Evolutionary conservation across 2,113 vertebrate species (phyloP).

Genomic region (Egretta garzetta): DNA sequence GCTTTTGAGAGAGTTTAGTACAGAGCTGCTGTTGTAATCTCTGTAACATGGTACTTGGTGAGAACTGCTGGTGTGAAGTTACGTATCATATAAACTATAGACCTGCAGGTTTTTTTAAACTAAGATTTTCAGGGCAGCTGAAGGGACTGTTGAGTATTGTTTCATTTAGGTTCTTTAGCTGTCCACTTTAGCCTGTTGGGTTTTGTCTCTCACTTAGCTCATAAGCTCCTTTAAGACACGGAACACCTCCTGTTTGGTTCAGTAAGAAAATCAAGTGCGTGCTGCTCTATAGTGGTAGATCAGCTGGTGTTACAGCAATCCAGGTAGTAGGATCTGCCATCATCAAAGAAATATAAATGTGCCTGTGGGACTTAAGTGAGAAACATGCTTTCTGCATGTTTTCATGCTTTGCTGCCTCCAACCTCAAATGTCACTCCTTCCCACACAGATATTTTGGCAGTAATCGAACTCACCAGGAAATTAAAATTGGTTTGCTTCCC

Average conservation of each 20-base stretch:
- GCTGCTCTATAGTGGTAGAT: not conserved
- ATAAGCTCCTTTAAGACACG: not conserved
- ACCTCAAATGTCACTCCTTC: not conserved
- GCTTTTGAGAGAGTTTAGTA: not conserved
- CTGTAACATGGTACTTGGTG: fast-evolving
- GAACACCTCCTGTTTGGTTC: not conserved
- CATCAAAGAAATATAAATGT: not conserved
- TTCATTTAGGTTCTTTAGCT: not conserved
- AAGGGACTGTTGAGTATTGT: not conserved
- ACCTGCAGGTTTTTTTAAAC: not conserved
- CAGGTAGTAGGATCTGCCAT: not conserved
- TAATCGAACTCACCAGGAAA: not conserved
- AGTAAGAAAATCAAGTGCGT: not conserved
- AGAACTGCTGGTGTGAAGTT: not conserved
- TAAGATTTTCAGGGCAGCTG: not conserved
- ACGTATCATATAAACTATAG: not conserved
- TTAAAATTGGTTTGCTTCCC: not conserved
- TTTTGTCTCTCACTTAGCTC: not conserved
- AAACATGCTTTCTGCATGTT: not conserved
- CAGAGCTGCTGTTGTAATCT: not conserved
- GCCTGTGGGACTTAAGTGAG: not conserved
- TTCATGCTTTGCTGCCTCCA: not conserved
- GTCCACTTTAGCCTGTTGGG: not conserved
- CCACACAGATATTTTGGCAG: not conserved
- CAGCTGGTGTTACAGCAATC: not conserved